phyloP scores from a whole-genome alignment of 2,888 invertebrate genomes.

The Lysandra bellargus region DNA sequence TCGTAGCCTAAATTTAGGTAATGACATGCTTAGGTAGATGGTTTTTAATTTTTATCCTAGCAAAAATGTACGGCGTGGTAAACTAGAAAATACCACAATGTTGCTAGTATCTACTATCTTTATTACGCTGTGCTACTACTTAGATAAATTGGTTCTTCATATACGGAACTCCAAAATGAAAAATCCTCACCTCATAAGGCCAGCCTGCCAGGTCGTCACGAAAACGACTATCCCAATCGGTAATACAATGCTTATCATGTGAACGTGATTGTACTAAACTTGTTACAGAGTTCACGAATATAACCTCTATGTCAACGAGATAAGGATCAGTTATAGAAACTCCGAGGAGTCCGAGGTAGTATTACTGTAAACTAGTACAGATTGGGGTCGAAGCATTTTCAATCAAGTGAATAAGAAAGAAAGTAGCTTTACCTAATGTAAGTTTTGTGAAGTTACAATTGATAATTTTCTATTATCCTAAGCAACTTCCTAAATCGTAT shows the following conservation, averaged over 20 bases:
- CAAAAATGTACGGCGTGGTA: too few species aligned
- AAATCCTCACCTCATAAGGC: background rate
- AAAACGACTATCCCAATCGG: background rate
- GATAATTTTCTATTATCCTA: background rate
- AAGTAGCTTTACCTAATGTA: background rate
- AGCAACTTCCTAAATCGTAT: too few species aligned
- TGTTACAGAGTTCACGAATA: background rate
- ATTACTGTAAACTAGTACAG: background rate
- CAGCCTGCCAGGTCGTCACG: background rate
- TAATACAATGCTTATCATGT: conserved; percentile 2
- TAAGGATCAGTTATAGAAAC: background rate
- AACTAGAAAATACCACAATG: too few species aligned
- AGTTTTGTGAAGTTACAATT: background rate
- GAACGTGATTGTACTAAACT: background rate
- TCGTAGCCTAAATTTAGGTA: too few species aligned
- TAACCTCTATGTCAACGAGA: background rate
- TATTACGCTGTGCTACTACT: background rate
- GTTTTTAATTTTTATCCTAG: too few species aligned
- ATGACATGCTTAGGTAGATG: too few species aligned
- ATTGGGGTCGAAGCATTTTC: conserved; percentile 12
- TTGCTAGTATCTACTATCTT: background rate
- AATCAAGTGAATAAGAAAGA: background rate
- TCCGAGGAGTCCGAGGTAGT: background rate
- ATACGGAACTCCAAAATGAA: background rate
- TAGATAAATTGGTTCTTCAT: background rate